These are phyloP conservation scores for Haemorhous mexicanus DNA, from an alignment of 2,113 vertebrate genomes.

Conservation along the genomic window DNA sequence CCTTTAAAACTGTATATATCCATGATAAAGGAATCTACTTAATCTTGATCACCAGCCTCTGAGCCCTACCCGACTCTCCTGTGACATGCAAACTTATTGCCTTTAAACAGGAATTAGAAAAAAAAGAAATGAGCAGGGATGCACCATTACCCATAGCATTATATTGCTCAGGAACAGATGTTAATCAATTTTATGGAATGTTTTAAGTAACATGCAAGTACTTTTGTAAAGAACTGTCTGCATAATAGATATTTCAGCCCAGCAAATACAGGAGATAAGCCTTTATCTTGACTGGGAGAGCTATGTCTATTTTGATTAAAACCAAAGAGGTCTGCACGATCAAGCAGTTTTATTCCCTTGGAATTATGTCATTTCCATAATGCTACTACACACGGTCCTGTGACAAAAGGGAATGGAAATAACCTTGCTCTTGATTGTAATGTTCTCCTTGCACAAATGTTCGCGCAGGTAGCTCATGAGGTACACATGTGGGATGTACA, in stretches of 20 bases:
- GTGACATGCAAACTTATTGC: slow-evolving; percentile 50
- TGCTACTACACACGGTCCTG: not conserved
- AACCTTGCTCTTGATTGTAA: not conserved
- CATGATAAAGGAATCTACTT: slow-evolving; percentile 55
- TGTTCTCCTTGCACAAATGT: not conserved
- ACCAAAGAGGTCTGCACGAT: not conserved
- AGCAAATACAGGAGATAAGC: slow-evolving; percentile 35
- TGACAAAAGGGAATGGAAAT: not conserved
- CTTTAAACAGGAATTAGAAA: slow-evolving; percentile 27
- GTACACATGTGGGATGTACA: not conserved
- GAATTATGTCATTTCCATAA: not conserved
- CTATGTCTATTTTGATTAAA: slow-evolving; percentile 22
- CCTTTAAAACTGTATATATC: slow-evolving; percentile 50
- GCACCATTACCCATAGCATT: slow-evolving; percentile 32
- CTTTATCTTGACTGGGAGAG: not conserved
- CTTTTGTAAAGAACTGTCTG: slow-evolving; percentile 33
- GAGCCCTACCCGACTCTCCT: not conserved
- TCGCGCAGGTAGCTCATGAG: not conserved
- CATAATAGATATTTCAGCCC: slow-evolving; percentile 33
- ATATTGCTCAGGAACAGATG: slow-evolving; percentile 14
- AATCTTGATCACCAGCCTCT: slow-evolving; percentile 23
- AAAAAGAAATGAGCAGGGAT: not conserved
- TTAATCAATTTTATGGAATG: slow-evolving; percentile 45
- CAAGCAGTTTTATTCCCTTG: not conserved
- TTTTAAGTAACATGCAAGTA: slow-evolving; percentile 57